Conservation (phyloP, 2,797 vertebrate genomes). For the Poecilia velifera region DNA sequence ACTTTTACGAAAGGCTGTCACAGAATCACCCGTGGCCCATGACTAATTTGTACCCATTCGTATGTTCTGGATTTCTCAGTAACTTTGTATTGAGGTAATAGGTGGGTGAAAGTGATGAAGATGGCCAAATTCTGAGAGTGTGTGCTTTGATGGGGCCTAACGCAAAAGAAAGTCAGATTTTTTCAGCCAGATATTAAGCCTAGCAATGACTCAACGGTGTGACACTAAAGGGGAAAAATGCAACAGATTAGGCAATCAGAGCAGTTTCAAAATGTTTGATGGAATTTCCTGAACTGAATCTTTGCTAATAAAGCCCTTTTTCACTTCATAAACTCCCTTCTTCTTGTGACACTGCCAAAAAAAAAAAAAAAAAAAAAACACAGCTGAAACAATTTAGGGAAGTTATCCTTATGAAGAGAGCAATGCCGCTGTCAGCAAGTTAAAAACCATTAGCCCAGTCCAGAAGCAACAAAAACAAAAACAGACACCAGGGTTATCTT, state of each 20-base stretch:
- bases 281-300: background rate
- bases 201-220: background rate
- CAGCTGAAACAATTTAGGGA: background rate
- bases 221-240: background rate
- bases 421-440: background rate
- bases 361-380: background rate
- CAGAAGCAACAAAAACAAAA: background rate
- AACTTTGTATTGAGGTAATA: background rate
- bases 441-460: background rate
- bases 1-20: background rate
- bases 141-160: background rate
- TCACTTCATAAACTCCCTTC: background rate
- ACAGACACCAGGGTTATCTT: background rate
- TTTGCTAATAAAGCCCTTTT: background rate
- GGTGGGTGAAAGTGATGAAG: background rate
- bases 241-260: background rate
- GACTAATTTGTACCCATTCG: background rate
- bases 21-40: background rate
- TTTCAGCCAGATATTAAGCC: background rate
- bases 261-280: conserved; percentile 1
- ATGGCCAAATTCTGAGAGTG: background rate
- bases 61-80: background rate
- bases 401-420: background rate
- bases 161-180: background rate
- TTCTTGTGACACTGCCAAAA: background rate